Conservation (phyloP, 2,797 vertebrate species). For the Sparus aurata region DNA sequence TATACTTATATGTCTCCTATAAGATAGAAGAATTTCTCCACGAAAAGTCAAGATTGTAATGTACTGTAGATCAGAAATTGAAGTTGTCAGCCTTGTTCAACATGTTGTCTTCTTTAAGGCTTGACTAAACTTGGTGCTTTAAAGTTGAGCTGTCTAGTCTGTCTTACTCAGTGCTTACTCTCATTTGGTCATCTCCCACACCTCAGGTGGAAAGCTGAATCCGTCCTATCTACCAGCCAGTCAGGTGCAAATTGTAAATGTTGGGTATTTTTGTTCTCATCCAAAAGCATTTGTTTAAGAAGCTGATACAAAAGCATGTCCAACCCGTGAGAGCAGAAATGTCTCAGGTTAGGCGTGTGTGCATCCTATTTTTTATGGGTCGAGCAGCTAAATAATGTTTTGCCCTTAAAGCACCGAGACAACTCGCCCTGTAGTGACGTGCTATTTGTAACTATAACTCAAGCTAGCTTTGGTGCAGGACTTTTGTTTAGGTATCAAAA, state of each 20-base stretch:
- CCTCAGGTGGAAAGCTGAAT: constrained; percentile 12
- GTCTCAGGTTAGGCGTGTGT: too few species aligned
- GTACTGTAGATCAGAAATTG: constrained; percentile 25
- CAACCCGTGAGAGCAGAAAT: too few species aligned
- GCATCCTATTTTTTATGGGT: too few species aligned
- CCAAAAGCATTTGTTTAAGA: background rate
- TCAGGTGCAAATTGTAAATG: background rate
- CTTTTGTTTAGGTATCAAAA: too few species aligned
- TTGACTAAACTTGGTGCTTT: constrained; percentile 53
- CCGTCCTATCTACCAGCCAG: background rate
- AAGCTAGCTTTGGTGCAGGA: too few species aligned
- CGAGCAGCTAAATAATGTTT: too few species aligned
- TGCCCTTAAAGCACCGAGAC: too few species aligned
- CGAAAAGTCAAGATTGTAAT: constrained; percentile 20
- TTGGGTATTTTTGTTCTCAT: constrained; percentile 10
- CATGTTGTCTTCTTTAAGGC: constrained; percentile 26
- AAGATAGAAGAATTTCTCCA: background rate
- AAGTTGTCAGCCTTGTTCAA: background rate
- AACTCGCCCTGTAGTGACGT: too few species aligned
- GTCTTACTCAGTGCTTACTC: constrained; percentile 21
- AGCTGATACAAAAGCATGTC: too few species aligned
- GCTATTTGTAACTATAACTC: too few species aligned
- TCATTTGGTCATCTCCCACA: constrained; percentile 2
- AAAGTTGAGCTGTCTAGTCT: constrained; percentile 31
- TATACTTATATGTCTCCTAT: constrained; percentile 25